Evolutionary conservation across 2,888 invertebrate genomes (phyloP).

Genomic region (Phalangium opilio): DNA sequence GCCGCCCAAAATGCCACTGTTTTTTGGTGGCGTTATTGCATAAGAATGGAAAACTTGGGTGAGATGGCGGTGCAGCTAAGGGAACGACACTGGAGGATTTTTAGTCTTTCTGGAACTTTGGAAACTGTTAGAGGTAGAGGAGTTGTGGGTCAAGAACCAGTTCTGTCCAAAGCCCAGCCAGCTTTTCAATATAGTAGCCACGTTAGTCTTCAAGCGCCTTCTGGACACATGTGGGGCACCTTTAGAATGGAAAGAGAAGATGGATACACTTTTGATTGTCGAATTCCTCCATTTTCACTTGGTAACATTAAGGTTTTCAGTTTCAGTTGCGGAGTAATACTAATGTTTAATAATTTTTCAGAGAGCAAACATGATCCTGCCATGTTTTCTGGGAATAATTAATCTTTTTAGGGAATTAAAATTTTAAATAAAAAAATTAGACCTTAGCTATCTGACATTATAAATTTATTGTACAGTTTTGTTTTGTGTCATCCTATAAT

Average conservation of each 20-base stretch:
- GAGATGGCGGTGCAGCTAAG: slow-evolving; percentile 74
- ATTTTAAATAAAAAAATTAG: too few relatives aligned
- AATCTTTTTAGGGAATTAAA: too few relatives aligned
- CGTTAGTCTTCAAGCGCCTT: slow-evolving; percentile 88
- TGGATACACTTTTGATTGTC: slow-evolving; percentile 89
- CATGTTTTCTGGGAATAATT: background rate
- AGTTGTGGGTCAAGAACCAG: slow-evolving; percentile 91
- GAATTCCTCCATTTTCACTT: slow-evolving; percentile 91
- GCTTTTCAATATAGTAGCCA: slow-evolving; percentile 98
- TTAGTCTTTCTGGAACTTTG: slow-evolving; percentile 67
- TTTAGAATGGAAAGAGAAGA: slow-evolving; percentile 95
- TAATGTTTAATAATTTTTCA: too few relatives aligned
- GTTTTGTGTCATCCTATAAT: too few relatives aligned
- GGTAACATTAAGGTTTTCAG: too few relatives aligned
- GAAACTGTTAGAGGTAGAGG: slow-evolving; percentile 83
- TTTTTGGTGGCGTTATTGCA: slow-evolving; percentile 87
- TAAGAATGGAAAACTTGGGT: slow-evolving; percentile 86
- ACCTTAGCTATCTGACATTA: too few relatives aligned
- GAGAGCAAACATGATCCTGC: slow-evolving; percentile 63
- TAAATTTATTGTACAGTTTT: too few relatives aligned
- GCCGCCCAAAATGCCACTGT: slow-evolving; percentile 34
- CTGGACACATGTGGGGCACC: slow-evolving; percentile 98
- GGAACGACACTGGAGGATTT: slow-evolving; percentile 96
- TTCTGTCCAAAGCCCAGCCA: slow-evolving; percentile 67
- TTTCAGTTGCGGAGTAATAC: too few relatives aligned